These are phyloP conservation scores for Pachliopta kotzebuea DNA, from an alignment of 2,888 invertebrate genomes.

Conservation along the genomic window DNA sequence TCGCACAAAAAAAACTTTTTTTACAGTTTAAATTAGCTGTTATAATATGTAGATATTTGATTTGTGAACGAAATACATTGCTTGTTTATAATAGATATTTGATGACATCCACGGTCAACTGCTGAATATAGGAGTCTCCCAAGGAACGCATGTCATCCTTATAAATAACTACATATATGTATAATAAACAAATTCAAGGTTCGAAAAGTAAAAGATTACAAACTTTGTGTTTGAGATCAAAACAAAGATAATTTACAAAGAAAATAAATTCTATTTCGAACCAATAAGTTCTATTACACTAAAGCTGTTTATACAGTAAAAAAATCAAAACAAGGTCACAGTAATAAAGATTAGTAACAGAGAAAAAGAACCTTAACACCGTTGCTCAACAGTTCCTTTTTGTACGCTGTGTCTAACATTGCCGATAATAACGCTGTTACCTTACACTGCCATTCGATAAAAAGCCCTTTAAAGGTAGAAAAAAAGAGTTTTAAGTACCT, in stretches of 20 bases:
- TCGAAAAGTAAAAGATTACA: not conserved
- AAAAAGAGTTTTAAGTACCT: constrained; percentile 48
- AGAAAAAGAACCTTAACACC: constrained; percentile 9
- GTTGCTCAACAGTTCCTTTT: constrained; percentile 13
- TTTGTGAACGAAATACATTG: no score
- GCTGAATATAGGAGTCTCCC: no score
- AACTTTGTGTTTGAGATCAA: not conserved
- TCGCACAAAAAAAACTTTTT: not conserved
- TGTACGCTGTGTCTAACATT: not conserved
- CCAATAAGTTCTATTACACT: constrained; percentile 7
- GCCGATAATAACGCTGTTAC: constrained; percentile 21
- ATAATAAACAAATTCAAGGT: not conserved
- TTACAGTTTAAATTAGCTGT: not conserved
- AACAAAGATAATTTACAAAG: not conserved
- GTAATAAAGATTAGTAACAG: not conserved
- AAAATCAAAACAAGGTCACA: constrained; percentile 9
- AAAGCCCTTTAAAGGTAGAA: constrained; percentile 26
- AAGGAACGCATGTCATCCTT: no score
- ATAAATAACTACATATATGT: no score
- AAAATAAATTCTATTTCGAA: not conserved
- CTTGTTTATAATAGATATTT: no score
- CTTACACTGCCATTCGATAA: constrained; percentile 20
- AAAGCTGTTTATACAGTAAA: not conserved
- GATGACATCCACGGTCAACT: no score
- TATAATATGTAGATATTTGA: no score